These are phyloP conservation scores for Fukomys damarensis DNA, from an alignment of 2,113 vertebrate genomes.

Conservation along the genomic window DNA sequence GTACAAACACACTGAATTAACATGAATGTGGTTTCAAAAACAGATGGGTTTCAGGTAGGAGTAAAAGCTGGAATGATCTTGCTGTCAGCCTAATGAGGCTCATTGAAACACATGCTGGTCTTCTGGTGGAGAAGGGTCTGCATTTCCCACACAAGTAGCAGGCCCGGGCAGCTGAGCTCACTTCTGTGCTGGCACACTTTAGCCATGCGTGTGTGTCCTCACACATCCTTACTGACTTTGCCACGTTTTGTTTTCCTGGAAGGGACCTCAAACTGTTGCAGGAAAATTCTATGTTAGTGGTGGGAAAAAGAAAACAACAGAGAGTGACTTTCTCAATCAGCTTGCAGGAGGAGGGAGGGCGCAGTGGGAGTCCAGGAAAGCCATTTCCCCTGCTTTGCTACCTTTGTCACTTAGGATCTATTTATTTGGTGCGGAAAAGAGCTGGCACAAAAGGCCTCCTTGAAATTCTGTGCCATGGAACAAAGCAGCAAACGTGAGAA, in stretches of 20 bases:
- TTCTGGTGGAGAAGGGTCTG: background rate
- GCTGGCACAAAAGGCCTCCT: background rate
- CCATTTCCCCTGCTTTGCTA: background rate
- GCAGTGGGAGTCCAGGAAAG: background rate
- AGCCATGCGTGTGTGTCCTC: constrained; percentile 50
- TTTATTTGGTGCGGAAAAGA: background rate
- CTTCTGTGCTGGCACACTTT: constrained; percentile 66
- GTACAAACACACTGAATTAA: background rate
- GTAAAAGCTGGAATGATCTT: background rate
- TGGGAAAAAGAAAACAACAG: background rate
- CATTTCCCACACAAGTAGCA: constrained; percentile 53
- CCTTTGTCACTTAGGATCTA: background rate
- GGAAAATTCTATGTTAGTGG: constrained; percentile 75
- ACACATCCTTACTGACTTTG: constrained; percentile 82
- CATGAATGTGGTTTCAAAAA: background rate
- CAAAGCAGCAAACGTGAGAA: background rate
- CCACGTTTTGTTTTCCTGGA: constrained; percentile 76
- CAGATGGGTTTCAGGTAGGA: background rate
- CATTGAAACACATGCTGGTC: background rate
- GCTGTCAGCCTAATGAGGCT: background rate
- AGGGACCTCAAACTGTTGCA: constrained; percentile 79
- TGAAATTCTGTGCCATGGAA: background rate
- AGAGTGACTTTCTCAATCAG: background rate
- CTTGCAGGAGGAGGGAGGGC: background rate
- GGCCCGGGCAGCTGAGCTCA: constrained; percentile 62